Evolutionary conservation across 2,113 vertebrate species (phyloP).

Genomic region (Hemicordylus capensis): DNA sequence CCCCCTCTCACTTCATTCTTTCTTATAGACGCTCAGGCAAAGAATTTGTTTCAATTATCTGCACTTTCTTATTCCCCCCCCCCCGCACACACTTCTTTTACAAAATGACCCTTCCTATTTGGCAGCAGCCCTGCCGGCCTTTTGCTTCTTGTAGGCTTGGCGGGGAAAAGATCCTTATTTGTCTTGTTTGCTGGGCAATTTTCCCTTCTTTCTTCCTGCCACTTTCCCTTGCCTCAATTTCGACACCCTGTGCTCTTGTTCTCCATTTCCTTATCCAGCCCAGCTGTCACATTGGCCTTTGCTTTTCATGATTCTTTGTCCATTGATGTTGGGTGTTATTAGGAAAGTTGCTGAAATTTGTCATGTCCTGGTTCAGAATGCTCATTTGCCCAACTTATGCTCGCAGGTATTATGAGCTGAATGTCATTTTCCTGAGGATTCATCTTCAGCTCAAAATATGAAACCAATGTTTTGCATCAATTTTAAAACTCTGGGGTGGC

Average conservation of each 20-base stretch:
- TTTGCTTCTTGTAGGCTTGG: slow-evolving; percentile 42
- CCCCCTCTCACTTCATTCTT: slow-evolving; percentile 22
- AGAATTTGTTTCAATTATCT: slow-evolving; percentile 63
- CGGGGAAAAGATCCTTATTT: slow-evolving; percentile 21
- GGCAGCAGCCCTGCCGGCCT: slow-evolving; percentile 44
- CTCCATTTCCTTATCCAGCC: background rate
- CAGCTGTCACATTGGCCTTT: slow-evolving; percentile 9
- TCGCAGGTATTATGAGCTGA: no score
- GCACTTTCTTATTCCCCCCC: slow-evolving; percentile 47
- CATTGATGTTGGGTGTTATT: background rate
- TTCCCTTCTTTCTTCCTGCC: slow-evolving; percentile 25
- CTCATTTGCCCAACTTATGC: background rate
- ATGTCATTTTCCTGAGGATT: no score
- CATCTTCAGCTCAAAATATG: no score
- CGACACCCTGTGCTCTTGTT: background rate
- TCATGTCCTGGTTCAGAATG: background rate
- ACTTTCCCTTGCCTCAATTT: slow-evolving; percentile 18
- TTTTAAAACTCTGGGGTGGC: no score
- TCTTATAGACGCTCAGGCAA: slow-evolving; percentile 47
- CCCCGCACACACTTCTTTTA: background rate
- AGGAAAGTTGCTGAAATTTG: background rate
- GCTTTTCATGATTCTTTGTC: background rate
- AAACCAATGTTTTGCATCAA: no score
- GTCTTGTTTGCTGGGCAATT: slow-evolving; percentile 44
- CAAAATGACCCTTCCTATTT: slow-evolving; percentile 47